These are phyloP conservation scores for Buceros bicornis DNA, from an alignment of 2,797 vertebrate species.

Conservation along the genomic window DNA sequence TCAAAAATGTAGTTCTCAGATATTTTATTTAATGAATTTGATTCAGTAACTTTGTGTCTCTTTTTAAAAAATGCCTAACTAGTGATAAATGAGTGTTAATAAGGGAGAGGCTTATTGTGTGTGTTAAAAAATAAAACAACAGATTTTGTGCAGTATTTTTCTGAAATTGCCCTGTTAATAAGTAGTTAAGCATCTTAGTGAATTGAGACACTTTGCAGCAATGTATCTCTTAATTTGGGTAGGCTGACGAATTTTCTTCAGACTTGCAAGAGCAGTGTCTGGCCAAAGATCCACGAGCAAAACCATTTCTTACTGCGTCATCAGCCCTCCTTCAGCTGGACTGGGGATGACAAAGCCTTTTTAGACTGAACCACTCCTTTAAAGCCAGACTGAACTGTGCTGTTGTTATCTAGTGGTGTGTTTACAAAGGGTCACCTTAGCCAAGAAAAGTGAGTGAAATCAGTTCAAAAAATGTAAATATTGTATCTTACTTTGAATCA, in stretches of 20 bases:
- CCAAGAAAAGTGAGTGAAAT: background rate
- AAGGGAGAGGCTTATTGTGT: background rate
- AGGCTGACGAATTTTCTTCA: background rate
- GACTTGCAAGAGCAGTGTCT: background rate
- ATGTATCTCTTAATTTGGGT: background rate
- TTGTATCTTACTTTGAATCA: background rate
- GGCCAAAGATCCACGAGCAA: background rate
- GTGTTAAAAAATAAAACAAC: background rate
- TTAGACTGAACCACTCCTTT: background rate
- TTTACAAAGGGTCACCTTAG: background rate
- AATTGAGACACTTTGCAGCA: background rate
- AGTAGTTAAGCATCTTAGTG: background rate
- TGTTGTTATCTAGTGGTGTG: background rate
- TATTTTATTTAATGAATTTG: background rate
- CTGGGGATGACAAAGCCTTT: background rate
- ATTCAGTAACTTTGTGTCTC: background rate
- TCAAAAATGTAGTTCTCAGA: background rate
- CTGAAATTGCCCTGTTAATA: background rate
- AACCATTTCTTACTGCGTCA: background rate
- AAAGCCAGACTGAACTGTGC: background rate
- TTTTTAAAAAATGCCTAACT: background rate
- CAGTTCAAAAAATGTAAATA: background rate
- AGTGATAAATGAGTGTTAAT: background rate
- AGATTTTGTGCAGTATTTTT: background rate
- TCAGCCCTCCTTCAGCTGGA: background rate